Percentiles rank a stretch among this genome's conserved stretches.
These are phyloP conservation scores for Chirona hameri DNA, from an alignment of 2,888 invertebrate genomes.

Conservation along the genomic window DNA sequence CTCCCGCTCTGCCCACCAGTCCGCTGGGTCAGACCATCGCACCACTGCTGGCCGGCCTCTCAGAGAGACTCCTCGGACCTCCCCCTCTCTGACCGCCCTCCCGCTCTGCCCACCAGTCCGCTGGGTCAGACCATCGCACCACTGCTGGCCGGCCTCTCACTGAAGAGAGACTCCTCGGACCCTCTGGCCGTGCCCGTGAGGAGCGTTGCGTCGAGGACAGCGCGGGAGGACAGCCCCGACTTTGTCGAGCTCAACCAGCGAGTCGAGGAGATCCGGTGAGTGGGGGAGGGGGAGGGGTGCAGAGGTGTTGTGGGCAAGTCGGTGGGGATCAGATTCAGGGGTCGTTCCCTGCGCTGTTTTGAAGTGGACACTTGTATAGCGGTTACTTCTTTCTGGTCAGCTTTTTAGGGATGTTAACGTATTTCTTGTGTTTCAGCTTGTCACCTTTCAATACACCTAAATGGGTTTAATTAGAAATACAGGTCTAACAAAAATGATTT, in stretches of 20 bases:
- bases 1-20: neutral
- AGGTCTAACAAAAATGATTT: no score
- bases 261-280: conserved; percentile 5
- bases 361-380: no score
- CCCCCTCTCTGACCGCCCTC: neutral
- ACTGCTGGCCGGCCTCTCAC: conserved; percentile 34
- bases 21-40: neutral
- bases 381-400: no score
- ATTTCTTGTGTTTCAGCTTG: no score
- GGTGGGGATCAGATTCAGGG: neutral
- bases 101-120: conserved; percentile 33
- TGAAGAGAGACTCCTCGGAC: neutral
- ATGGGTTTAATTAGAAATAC: no score
- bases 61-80: no score
- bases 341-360: neutral
- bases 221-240: neutral
- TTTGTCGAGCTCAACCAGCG: conserved; percentile 24
- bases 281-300: neutral
- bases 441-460: no score
- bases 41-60: neutral
- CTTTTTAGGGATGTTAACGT: no score
- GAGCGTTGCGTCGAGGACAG: no score
- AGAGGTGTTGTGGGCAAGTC: neutral
- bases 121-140: conserved; percentile 38
- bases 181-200: neutral